These are phyloP conservation scores for Phyto melanocephala DNA, from an alignment of 2,888 invertebrate genomes.

Conservation along the genomic window DNA sequence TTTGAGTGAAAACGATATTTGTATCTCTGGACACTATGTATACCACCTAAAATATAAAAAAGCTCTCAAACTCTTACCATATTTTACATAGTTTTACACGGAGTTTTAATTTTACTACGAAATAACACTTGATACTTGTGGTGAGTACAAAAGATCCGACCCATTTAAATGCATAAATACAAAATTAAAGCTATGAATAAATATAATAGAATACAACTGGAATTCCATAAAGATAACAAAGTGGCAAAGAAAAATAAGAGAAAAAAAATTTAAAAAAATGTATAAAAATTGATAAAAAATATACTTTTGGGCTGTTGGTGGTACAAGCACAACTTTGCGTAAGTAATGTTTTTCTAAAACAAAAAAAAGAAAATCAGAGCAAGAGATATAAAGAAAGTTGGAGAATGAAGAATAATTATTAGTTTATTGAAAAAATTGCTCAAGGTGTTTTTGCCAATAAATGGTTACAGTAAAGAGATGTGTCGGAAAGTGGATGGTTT, in stretches of 20 bases:
- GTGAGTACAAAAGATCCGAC: no score
- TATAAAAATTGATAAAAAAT: slow-evolving; percentile 8
- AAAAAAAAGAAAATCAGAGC: background rate
- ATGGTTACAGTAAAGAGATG: background rate
- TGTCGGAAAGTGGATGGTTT: background rate
- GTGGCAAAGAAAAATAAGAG: slow-evolving; percentile 14
- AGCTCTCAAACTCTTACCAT: no score
- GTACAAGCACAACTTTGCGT: background rate
- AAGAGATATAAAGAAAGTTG: background rate
- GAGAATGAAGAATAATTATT: background rate
- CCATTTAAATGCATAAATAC: slow-evolving; percentile 28
- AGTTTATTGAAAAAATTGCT: slow-evolving; percentile 45
- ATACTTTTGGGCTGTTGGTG: background rate
- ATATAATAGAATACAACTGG: background rate
- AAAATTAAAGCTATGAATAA: background rate
- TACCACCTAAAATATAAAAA: no score
- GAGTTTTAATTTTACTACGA: no score
- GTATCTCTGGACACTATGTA: no score
- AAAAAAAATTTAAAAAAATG: background rate
- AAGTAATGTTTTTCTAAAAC: background rate
- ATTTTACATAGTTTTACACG: no score
- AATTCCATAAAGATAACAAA: slow-evolving; percentile 54
- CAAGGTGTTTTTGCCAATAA: slow-evolving; percentile 53
- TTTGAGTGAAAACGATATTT: no score
- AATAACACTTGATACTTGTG: no score